Conservation (phyloP, 1,140 invertebrate species). For the Heliconius himera region DNA sequence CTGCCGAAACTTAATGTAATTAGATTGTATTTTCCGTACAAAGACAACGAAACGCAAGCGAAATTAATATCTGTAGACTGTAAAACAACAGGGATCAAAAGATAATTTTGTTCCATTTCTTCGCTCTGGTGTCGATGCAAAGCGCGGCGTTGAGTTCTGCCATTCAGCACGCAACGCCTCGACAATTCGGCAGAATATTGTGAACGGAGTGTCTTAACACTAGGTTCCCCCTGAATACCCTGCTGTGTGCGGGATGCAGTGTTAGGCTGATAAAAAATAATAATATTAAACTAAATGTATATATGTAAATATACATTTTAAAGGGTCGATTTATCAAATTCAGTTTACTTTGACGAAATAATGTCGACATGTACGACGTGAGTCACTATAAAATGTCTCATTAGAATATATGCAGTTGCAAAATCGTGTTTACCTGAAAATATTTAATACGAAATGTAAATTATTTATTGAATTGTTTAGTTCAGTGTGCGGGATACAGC, state of each 20-base stretch:
- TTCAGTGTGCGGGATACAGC: too few relatives aligned
- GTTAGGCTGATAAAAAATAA: too few relatives aligned
- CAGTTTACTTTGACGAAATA: slow-evolving; percentile 29
- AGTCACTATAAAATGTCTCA: slow-evolving; percentile 12
- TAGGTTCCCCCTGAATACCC: too few relatives aligned
- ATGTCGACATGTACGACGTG: slow-evolving; percentile 14
- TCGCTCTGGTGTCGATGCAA: too few relatives aligned
- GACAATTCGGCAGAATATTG: too few relatives aligned
- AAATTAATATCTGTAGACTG: slow-evolving; percentile 8
- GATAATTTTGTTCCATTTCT: neutral
- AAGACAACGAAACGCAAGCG: neutral
- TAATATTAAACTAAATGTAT: too few relatives aligned
- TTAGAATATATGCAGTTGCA: slow-evolving; percentile 13
- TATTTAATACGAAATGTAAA: too few relatives aligned
- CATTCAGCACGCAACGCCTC: too few relatives aligned
- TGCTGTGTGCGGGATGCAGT: too few relatives aligned
- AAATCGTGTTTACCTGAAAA: slow-evolving; percentile 1
- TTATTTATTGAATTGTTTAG: too few relatives aligned
- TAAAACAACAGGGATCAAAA: neutral
- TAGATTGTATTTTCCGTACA: slow-evolving; percentile 1
- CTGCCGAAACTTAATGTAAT: neutral
- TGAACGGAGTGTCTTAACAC: too few relatives aligned
- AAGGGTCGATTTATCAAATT: slow-evolving; percentile 22
- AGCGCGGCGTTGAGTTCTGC: too few relatives aligned
- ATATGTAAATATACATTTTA: slow-evolving; percentile 10